These are phyloP conservation scores for Pollimyrus isidori DNA, from an alignment of 2,113 vertebrate genomes.

Conservation along the genomic window DNA sequence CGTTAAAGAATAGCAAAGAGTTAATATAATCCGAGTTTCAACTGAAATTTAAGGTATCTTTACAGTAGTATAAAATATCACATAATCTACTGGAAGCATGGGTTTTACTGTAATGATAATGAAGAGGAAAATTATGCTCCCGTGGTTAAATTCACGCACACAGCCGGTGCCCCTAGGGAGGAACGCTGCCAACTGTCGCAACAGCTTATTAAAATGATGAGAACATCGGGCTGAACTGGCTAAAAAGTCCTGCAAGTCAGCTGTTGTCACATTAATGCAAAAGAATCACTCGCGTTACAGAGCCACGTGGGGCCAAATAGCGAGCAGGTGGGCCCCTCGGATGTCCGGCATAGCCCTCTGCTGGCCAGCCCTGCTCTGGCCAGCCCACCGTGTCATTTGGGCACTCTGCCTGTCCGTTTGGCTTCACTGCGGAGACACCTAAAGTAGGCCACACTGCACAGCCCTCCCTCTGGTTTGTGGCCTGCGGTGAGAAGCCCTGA, in stretches of 20 bases:
- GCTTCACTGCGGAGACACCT: neutral
- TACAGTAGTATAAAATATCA: neutral
- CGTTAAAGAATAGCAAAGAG: neutral
- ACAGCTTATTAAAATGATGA: slow-evolving; percentile 18
- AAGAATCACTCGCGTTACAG: neutral
- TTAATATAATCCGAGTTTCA: neutral
- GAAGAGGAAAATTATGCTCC: slow-evolving; percentile 40
- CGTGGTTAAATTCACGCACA: slow-evolving; percentile 25
- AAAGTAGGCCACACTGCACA: slow-evolving; percentile 13
- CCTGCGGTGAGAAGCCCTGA: slow-evolving; percentile 14
- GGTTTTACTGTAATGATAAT: neutral
- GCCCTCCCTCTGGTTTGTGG: slow-evolving; percentile 19
- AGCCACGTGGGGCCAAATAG: neutral
- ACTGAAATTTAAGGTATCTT: neutral
- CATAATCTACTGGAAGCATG: neutral
- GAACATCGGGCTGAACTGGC: neutral
- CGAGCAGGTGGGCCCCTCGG: neutral
- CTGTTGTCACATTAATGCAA: neutral
- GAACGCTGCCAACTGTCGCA: slow-evolving; percentile 30
- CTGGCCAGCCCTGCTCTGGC: too few relatives aligned
- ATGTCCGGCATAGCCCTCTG: neutral
- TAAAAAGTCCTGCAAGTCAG: neutral
- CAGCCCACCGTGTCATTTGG: neutral
- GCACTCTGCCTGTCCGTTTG: neutral
- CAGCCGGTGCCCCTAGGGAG: slow-evolving; percentile 21